Percentiles rank a stretch among this genome's conserved stretches.
These are phyloP conservation scores for Misgurnus anguillicaudatus DNA, from an alignment of 2,113 vertebrate genomes.

Conservation along the genomic window DNA sequence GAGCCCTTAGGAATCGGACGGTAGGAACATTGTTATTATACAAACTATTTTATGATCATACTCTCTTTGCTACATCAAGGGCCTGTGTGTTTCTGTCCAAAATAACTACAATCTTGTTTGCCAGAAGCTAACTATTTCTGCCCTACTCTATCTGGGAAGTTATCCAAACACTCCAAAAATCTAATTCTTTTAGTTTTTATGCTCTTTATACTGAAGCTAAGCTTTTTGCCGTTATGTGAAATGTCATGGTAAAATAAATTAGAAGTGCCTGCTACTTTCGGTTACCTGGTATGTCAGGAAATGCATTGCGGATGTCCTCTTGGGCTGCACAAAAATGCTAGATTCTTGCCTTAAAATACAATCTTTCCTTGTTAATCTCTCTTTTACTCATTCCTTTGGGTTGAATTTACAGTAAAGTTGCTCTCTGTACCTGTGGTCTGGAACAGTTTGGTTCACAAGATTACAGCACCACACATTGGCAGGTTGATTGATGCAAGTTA, in stretches of 20 bases:
- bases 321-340: neutral
- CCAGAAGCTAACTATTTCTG: neutral
- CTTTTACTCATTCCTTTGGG: neutral
- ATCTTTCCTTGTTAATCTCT: neutral
- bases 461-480: slow-evolving; percentile 34
- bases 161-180: neutral
- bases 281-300: neutral
- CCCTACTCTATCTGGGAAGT: neutral
- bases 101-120: neutral
- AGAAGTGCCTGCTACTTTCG: neutral
- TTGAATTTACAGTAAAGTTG: slow-evolving; percentile 3
- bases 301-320: neutral
- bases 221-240: neutral
- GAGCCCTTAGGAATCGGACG: neutral
- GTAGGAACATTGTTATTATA: slow-evolving; percentile 6
- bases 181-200: neutral
- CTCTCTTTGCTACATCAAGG: neutral
- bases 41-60: slow-evolving; percentile 4
- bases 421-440: slow-evolving; percentile 2
- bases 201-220: neutral
- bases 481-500: slow-evolving; percentile 40
- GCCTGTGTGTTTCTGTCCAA: neutral
- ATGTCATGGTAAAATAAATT: slow-evolving; percentile 13
- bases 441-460: slow-evolving; percentile 21
- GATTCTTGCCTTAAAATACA: slow-evolving; percentile 4